Conservation (phyloP, 1,140 invertebrate genomes). For the Drosophila littoralis region DNA sequence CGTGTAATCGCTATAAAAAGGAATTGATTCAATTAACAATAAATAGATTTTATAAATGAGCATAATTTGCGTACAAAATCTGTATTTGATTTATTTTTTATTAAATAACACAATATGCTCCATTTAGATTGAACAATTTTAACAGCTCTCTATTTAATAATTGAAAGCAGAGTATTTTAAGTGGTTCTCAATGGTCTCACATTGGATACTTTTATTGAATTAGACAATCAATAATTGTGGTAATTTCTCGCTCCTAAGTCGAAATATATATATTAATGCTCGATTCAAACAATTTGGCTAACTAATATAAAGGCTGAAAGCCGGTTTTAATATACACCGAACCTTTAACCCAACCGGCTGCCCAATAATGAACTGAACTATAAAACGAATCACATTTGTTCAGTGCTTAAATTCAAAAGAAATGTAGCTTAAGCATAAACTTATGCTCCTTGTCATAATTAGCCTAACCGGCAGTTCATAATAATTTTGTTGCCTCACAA, state of each 20-base stretch:
- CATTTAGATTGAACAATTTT: background rate
- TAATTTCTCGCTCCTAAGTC: too few species aligned
- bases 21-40: constrained; percentile 33
- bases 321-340: too few species aligned
- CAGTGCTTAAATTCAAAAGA: too few species aligned
- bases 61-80: constrained; percentile 4
- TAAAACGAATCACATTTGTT: too few species aligned
- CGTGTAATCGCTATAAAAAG: constrained; percentile 2
- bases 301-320: too few species aligned
- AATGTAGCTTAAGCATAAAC: background rate
- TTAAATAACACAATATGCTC: background rate
- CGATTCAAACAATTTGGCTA: too few species aligned
- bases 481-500: constrained; percentile 5
- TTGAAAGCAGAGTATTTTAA: constrained; percentile 1
- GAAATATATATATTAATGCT: too few species aligned
- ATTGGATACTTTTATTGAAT: background rate
- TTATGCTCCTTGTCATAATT: constrained; percentile 18
- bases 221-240: too few species aligned
- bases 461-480: constrained; percentile 25
- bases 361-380: too few species aligned
- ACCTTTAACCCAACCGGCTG: too few species aligned
- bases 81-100: background rate
- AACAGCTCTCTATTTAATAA: background rate
- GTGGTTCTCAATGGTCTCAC: background rate
- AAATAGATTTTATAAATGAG: background rate